Percentiles rank a stretch among this genome's conserved stretches.
Conservation (phyloP, 2,797 vertebrate species). For the Huso huso region DNA sequence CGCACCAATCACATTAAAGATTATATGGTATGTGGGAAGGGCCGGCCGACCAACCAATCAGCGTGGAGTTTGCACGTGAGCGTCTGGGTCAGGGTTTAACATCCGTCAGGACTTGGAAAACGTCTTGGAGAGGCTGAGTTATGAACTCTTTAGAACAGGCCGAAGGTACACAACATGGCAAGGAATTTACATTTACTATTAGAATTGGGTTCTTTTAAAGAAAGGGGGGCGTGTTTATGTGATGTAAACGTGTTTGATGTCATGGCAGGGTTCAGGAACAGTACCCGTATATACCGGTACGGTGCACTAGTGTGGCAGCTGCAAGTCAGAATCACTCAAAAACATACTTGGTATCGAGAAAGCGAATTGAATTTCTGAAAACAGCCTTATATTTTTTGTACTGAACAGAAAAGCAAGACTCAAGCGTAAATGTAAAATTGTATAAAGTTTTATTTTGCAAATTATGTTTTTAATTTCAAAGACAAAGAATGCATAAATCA, state of each 20-base stretch:
- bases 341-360: too few relatives aligned
- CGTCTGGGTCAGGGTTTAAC: slow-evolving; percentile 8
- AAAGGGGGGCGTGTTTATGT: neutral
- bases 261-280: neutral
- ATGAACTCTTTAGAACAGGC: slow-evolving; percentile 97
- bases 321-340: too few relatives aligned
- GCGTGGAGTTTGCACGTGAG: slow-evolving; percentile 10
- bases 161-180: slow-evolving; percentile 67
- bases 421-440: too few relatives aligned
- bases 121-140: slow-evolving; percentile 26
- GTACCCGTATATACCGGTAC: too few relatives aligned
- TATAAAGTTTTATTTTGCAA: too few relatives aligned
- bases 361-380: too few relatives aligned
- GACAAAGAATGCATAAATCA: too few relatives aligned
- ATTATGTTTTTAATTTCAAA: too few relatives aligned
- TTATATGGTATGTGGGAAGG: neutral
- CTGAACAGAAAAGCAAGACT: too few relatives aligned
- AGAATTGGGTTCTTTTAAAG: neutral
- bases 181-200: neutral
- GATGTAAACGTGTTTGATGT: neutral
- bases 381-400: too few relatives aligned
- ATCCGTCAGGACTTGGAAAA: slow-evolving; percentile 11
- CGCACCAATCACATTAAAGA: neutral
- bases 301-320: too few relatives aligned
- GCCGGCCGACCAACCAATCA: slow-evolving; percentile 21